Evolutionary conservation across 2,888 invertebrate genomes (phyloP).

Genomic region (Vesta saturnalis): DNA sequence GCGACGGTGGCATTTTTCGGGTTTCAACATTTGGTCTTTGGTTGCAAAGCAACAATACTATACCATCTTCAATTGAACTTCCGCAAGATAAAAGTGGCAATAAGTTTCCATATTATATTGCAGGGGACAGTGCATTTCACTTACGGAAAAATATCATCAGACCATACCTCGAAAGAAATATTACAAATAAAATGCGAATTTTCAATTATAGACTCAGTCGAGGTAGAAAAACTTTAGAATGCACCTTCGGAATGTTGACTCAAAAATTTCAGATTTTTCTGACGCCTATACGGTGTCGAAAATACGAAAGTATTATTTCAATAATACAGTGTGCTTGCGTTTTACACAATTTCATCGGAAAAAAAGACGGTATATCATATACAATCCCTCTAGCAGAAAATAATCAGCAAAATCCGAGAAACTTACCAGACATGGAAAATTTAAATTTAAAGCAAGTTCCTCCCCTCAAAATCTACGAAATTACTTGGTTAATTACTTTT

Average conservation of each 20-base stretch:
- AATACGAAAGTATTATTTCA: too few relatives aligned
- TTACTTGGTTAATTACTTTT: constrained; percentile 1
- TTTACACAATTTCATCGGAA: too few relatives aligned
- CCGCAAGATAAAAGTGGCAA: not conserved
- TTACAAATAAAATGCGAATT: not conserved
- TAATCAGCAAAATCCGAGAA: too few relatives aligned
- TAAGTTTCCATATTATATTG: constrained; percentile 17
- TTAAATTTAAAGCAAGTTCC: not conserved
- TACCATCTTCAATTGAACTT: not conserved
- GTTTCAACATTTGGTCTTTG: constrained; percentile 23
- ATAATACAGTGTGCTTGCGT: too few relatives aligned
- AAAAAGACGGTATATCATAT: too few relatives aligned
- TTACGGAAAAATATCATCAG: not conserved
- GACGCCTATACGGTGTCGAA: not conserved
- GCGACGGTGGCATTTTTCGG: constrained; percentile 41
- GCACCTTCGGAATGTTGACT: constrained; percentile 12
- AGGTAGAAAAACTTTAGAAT: constrained; percentile 9
- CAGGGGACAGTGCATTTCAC: constrained; percentile 12
- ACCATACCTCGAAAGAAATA: not conserved
- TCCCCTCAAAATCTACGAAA: not conserved
- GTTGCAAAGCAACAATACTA: not conserved
- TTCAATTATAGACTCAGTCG: constrained; percentile 5
- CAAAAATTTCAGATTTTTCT: not conserved
- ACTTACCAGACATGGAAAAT: not conserved
- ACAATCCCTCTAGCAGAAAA: too few relatives aligned